A percentile compares a stretch with the other conserved stretches of the same genome.
These are phyloP conservation scores for Microcebus ravelobensis DNA, from an alignment of 2,113 vertebrate genomes.

Conservation along the genomic window DNA sequence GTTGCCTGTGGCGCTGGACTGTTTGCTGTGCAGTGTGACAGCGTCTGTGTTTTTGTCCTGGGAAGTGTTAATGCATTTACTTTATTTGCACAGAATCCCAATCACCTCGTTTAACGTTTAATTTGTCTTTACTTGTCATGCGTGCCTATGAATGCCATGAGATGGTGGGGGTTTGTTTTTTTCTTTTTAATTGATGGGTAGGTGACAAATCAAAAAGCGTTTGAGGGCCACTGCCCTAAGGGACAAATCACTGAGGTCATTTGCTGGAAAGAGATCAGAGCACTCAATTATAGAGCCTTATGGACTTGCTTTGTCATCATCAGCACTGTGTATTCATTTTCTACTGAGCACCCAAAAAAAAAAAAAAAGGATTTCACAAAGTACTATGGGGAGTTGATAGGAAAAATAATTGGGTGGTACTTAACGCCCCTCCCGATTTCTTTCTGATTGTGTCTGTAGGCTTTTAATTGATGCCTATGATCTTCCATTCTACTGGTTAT, in stretches of 20 bases:
- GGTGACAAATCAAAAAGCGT: slow-evolving; percentile 21
- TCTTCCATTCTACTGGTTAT: not conserved
- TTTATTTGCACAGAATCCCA: not conserved
- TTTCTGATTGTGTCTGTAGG: not conserved
- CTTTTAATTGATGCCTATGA: not conserved
- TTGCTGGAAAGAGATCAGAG: slow-evolving; percentile 48
- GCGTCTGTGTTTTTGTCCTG: not conserved
- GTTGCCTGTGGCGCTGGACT: not conserved
- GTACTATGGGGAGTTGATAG: not conserved
- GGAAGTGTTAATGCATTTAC: not conserved
- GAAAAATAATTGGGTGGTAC: not conserved
- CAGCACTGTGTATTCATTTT: slow-evolving; percentile 43
- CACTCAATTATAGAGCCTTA: not conserved
- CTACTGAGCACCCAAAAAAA: not conserved
- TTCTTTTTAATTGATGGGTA: not conserved
- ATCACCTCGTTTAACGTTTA: not conserved
- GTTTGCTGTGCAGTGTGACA: not conserved
- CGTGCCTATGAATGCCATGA: not conserved
- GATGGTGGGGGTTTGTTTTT: not conserved
- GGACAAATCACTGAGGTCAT: not conserved
- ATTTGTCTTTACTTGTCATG: slow-evolving; percentile 3
- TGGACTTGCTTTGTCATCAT: not conserved
- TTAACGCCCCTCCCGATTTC: not conserved
- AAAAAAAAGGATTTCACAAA: slow-evolving; percentile 13
- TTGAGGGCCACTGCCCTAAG: not conserved